Evolutionary conservation across 1,140 invertebrate species (phyloP).

Genomic region (Zaprionus vittiger): DNA sequence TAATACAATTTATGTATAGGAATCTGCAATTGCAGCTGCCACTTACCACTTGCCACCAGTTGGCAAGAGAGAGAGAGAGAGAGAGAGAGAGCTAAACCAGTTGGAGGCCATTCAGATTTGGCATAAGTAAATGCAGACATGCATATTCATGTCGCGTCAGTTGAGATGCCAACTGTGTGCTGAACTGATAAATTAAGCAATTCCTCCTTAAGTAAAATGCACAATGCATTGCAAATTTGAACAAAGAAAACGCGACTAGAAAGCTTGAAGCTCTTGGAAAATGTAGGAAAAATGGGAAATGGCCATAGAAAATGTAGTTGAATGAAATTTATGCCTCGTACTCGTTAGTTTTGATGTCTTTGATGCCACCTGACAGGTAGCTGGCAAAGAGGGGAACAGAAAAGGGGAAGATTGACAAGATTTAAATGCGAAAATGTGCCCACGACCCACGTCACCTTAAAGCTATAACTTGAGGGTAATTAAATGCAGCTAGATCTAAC

Average conservation of each 20-base stretch:
- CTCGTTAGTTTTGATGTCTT: conserved; percentile 80
- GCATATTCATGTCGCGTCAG: conserved; percentile 48
- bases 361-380: conserved; percentile 62
- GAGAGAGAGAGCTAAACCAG: conserved; percentile 10
- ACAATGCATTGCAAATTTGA: conserved; percentile 70
- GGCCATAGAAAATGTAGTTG: conserved; percentile 24
- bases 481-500: conserved; percentile 66
- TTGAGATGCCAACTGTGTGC: conserved; percentile 75
- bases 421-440: conserved; percentile 58
- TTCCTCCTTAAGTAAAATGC: conserved; percentile 59
- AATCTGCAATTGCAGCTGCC: conserved; percentile 12
- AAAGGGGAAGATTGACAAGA: conserved; percentile 19
- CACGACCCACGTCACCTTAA: conserved; percentile 59
- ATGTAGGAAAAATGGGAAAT: conserved; percentile 15
- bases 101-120: conserved; percentile 40
- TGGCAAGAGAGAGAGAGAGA: background rate
- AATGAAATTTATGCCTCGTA: conserved; percentile 71
- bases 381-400: background rate
- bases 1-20: conserved; percentile 47
- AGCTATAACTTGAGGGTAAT: conserved; percentile 69
- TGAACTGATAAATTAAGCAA: conserved; percentile 81
- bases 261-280: conserved; percentile 45
- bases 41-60: background rate
- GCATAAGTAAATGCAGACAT: conserved; percentile 38
- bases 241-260: conserved; percentile 53